A percentile compares a stretch with the other conserved stretches of the same genome.
These are phyloP conservation scores for Eriosoma lanigerum DNA, from an alignment of 1,140 invertebrate genomes.

Conservation along the genomic window DNA sequence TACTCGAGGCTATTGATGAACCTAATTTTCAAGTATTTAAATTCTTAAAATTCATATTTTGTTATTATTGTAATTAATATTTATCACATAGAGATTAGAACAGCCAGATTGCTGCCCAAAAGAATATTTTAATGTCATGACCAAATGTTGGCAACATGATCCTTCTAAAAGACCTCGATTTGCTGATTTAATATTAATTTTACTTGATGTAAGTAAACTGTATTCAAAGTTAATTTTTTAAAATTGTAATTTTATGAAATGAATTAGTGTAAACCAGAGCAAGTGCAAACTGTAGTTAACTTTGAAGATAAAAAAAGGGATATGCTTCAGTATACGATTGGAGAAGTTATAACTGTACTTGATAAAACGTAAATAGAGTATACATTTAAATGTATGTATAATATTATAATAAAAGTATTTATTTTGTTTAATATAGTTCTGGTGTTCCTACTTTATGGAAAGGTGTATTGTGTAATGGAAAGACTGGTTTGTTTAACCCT, in stretches of 20 bases:
- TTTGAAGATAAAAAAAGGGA: conserved; percentile 63
- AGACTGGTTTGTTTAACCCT: conserved; percentile 87
- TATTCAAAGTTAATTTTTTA: background rate
- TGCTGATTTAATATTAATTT: conserved; percentile 74
- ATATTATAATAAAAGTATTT: conserved; percentile 12
- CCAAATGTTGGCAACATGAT: conserved; percentile 94
- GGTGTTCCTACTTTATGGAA: conserved; percentile 69
- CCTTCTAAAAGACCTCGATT: conserved; percentile 87
- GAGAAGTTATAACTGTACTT: conserved; percentile 90
- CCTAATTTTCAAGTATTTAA: conserved; percentile 73
- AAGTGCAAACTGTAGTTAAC: conserved; percentile 72
- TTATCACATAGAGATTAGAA: conserved; percentile 72
- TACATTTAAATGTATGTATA: conserved; percentile 8
- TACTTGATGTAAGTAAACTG: conserved; percentile 70
- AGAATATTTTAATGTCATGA: conserved; percentile 90
- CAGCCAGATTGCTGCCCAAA: conserved; percentile 92
- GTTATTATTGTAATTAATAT: conserved; percentile 12
- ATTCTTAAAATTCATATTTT: background rate
- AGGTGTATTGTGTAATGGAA: conserved; percentile 79
- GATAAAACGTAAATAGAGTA: conserved; percentile 68
- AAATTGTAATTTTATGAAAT: conserved; percentile 27
- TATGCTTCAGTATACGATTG: conserved; percentile 79
- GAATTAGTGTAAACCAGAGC: conserved; percentile 77
- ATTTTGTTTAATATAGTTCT: conserved; percentile 52
- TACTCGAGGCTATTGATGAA: conserved; percentile 92